Conservation (phyloP, 2,888 invertebrate genomes). For the Frankliniella intonsa region DNA sequence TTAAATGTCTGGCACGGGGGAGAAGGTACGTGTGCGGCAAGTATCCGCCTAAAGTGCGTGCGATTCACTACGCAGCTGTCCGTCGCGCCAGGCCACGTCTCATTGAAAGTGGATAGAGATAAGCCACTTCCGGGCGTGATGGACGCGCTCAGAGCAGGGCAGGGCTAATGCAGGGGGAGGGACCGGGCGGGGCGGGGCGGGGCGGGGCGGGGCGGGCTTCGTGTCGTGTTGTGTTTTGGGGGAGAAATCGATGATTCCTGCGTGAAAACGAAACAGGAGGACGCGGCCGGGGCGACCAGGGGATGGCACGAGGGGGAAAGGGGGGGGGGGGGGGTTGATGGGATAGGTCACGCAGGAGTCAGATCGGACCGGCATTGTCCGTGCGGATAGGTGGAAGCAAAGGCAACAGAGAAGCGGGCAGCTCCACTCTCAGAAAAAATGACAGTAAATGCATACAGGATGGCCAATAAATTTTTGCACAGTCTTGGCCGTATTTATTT, state of each 20-base stretch:
- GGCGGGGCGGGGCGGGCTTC: background rate
- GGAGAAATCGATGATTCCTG: background rate
- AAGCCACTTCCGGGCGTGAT: slow-evolving; percentile 5
- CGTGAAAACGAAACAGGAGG: background rate
- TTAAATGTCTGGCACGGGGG: background rate
- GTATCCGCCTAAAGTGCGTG: background rate
- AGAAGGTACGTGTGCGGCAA: background rate
- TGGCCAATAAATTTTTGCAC: too few relatives aligned
- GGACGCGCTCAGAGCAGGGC: too few relatives aligned
- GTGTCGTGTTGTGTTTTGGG: background rate
- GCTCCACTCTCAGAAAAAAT: too few relatives aligned
- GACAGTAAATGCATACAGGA: too few relatives aligned
- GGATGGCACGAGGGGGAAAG: too few relatives aligned
- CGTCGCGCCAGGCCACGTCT: background rate
- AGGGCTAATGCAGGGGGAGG: background rate
- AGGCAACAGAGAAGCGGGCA: too few relatives aligned
- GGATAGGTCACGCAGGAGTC: too few relatives aligned
- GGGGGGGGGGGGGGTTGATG: too few relatives aligned
- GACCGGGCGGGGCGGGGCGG: background rate
- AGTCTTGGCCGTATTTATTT: too few relatives aligned
- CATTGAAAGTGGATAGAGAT: slow-evolving; percentile 13
- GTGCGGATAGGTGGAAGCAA: too few relatives aligned
- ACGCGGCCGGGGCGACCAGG: too few relatives aligned
- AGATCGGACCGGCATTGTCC: too few relatives aligned
- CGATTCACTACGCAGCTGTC: slow-evolving; percentile 2